Evolutionary conservation across 2,113 vertebrate species (phyloP).

Genomic region (Brachypodius melanocephalos): DNA sequence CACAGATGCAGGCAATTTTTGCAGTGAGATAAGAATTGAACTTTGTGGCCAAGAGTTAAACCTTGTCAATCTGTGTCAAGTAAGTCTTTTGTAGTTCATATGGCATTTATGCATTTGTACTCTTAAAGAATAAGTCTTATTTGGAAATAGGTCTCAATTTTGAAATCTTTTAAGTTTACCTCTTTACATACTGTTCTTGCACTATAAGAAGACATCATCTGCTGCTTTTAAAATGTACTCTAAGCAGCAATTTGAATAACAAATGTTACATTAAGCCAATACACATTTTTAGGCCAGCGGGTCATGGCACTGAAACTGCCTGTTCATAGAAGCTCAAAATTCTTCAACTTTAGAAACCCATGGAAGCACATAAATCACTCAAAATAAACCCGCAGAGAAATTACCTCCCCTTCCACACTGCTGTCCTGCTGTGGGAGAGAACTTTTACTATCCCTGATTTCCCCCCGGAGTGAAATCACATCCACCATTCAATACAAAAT

Average conservation of each 20-base stretch:
- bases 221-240: not conserved
- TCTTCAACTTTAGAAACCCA: not conserved
- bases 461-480: not conserved
- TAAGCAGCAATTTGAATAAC: not conserved
- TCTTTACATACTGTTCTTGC: not conserved
- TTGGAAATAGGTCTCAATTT: not conserved
- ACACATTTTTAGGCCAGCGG: not conserved
- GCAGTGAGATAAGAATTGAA: not conserved
- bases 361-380: not conserved
- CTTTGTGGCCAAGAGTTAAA: not conserved
- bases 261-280: not conserved
- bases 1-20: not conserved
- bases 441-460: constrained; percentile 1
- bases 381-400: not conserved
- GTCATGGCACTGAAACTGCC: not conserved
- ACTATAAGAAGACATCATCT: not conserved
- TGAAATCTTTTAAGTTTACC: not conserved
- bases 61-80: not conserved
- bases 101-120: not conserved
- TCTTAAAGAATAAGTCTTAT: not conserved
- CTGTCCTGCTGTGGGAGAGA: constrained; percentile 8
- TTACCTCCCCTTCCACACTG: not conserved
- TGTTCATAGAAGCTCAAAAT: not conserved
- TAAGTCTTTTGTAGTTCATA: not conserved
- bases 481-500: constrained; percentile 48